Base-by-base conservation (phyloP, 2,797 vertebrate genomes). In the Tenualosa thibaudeaui region DNA sequence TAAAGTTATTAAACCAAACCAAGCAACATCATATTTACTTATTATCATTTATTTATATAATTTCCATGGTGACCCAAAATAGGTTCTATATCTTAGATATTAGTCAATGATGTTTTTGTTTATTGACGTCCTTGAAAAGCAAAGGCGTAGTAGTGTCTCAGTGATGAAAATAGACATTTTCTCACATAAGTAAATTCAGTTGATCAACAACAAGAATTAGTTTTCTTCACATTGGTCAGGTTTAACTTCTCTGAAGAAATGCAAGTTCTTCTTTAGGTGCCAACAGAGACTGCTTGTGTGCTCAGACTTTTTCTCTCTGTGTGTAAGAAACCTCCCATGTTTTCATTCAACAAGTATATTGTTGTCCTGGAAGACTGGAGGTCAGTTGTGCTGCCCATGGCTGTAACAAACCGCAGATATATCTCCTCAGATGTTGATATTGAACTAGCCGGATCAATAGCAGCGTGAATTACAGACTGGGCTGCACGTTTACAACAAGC, bases 361-460 rank as follows among this genome's bases (percentile, higher is more conserved):
- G 71, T 78, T 78, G 37, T 46, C 71, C 71, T 78, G 17, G 71
- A 9, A 78, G 71, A 78, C 26, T 46, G 40, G 71, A 78, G 71
- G 71, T 78, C 71, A 78, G 71, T 10, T 78, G 37, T 78, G 71
- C 71, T 3, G 26, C 40, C 37, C 40, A 78, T 40, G 37, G 17
- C 71, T 6, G 7, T 43, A 15, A 37, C 7, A 78, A 78, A 46
- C 71, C 71, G 9, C 37, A 40, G 71, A 78, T 78, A 43, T 78
- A 78, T 78, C 87, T 71, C 83, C 85, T 82, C 26, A 81, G 83
- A 68, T 83, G 87, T 88, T 82, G 54, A 56, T 92, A 91, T 91
- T 51, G 86, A 92, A 88, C 68, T 43, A 84, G 78, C 82, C 68
- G 86, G 88, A 92, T 92, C 90, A 89, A 91, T 92, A 89, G 68